Evolutionary conservation across 2,797 vertebrate species (phyloP).

Genomic region (Clarias fuscus): DNA sequence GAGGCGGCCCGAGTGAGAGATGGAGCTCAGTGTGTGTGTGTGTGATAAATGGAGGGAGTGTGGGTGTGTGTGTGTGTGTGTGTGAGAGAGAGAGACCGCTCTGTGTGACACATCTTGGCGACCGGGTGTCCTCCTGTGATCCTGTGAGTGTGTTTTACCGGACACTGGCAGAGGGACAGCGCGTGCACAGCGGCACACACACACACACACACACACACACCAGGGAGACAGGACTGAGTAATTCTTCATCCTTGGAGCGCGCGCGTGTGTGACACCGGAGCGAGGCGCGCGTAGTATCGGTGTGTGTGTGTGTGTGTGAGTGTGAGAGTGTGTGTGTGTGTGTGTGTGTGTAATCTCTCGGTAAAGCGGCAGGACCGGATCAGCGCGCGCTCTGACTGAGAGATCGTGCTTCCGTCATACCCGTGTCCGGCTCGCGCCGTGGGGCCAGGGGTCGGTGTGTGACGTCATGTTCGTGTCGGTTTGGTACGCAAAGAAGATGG

Average conservation of each 20-base stretch:
- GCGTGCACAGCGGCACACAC: not conserved
- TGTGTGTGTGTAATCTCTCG: too few species aligned
- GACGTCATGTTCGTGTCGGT: constrained; percentile 69
- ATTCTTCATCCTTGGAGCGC: not conserved
- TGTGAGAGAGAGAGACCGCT: not conserved
- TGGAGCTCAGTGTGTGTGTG: not conserved
- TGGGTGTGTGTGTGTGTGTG: not conserved
- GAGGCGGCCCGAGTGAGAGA: not conserved
- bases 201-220: too few species aligned
- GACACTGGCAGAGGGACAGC: not conserved
- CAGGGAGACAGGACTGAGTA: not conserved
- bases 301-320: not conserved
- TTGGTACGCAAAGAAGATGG: constrained; percentile 70
- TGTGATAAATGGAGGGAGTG: not conserved
- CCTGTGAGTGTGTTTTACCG: too few species aligned
- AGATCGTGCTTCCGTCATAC: constrained; percentile 3
- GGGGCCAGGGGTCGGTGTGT: not conserved
- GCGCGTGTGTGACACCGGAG: not conserved
- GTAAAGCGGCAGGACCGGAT: not conserved
- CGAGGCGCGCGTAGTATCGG: too few species aligned
- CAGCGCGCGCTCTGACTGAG: not conserved
- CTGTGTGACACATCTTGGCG: not conserved
- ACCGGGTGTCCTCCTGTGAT: not conserved
- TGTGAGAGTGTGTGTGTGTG: too few species aligned
- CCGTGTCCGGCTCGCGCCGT: not conserved